Evolutionary conservation across 1,140 invertebrate species (phyloP), one percentile per base, ranked within the genome.

Genomic region (Diorhabda carinulata): DNA sequence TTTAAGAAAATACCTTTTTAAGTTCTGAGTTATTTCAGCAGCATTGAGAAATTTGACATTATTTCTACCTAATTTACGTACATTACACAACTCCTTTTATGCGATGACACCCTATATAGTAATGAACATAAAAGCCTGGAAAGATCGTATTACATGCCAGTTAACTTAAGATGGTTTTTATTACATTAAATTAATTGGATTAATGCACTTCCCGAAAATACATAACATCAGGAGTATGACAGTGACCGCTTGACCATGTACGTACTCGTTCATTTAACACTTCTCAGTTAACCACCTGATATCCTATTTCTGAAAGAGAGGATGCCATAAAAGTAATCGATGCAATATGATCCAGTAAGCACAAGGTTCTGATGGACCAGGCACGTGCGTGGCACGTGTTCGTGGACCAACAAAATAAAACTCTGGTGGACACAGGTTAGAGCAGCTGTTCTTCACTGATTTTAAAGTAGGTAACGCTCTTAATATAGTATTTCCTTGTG

Each of bases 401-500:
- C 58, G 40, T 63, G 64, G 73, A 74, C 74, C 73, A 74, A 70
- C 70, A 64, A 64, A 66, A 56, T 69, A 64, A 63, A 73, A 61
- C 68, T 60, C 60, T 66, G 72, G 70, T 72, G 75, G 72, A 76
- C 71, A 74, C 76, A 77, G 76, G 76, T 76, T 76, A 73, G 61
- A 72, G 74, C 73, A 74, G 74, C 76, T 74, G 76, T 70, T 65
- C 70, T 66, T 60, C 25, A 25, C 10, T 45, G 10, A 25, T 56
- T 66, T 61, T 69, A 68, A 74, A 70, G 68, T 74, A 76, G 76
- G 74, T 76, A 74, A 77, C 70, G 72, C 70, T 69, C 73, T 76
- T 74, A 75, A 76, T 76, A 76, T 76, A 75, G 72, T 72, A 70
- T 76, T 76, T 76, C 74, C 70, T 75, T 58, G 56, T 56, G 69